phyloP scores from a whole-genome alignment of 2,888 invertebrate species.

The Nomada goodeniana region DNA sequence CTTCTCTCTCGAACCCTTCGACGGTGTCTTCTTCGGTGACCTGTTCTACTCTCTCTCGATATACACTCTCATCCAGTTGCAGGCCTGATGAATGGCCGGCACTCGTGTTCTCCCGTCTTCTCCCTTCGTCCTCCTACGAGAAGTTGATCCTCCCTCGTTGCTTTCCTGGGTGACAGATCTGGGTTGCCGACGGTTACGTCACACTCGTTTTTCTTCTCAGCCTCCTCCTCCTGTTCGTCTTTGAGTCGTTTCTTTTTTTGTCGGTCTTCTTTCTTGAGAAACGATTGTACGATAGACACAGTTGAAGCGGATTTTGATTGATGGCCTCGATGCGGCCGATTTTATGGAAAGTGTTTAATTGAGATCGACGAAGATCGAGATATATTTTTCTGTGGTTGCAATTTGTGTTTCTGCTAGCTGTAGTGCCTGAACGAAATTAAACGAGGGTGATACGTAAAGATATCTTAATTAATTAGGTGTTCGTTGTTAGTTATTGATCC shows the following conservation, averaged over 20 bases:
- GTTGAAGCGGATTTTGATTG: background rate
- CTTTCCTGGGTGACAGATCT: slow-evolving; percentile 78
- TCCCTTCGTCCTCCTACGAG: slow-evolving; percentile 47
- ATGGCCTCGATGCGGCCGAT: background rate
- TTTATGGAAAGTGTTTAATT: background rate
- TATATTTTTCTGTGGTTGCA: no score
- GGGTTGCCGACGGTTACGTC: slow-evolving; percentile 76
- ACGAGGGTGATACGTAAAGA: no score
- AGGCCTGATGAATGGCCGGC: slow-evolving; percentile 75
- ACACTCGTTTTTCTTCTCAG: slow-evolving; percentile 43
- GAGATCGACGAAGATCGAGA: no score
- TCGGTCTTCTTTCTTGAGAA: background rate
- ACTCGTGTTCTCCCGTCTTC: slow-evolving; percentile 54
- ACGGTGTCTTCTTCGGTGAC: slow-evolving; percentile 42
- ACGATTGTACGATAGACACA: background rate
- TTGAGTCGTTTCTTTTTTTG: background rate
- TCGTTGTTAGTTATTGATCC: no score
- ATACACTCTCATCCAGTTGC: slow-evolving; percentile 49
- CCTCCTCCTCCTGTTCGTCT: slow-evolving; percentile 29
- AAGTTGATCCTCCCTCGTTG: slow-evolving; percentile 69
- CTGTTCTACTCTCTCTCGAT: slow-evolving; percentile 50
- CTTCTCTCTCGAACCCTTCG: slow-evolving; percentile 39
- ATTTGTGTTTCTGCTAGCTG: no score
- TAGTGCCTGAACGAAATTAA: no score
- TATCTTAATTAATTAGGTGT: no score